Base-by-base conservation (phyloP, 1,140 invertebrate species). In the Drosophila pectinifera region DNA sequence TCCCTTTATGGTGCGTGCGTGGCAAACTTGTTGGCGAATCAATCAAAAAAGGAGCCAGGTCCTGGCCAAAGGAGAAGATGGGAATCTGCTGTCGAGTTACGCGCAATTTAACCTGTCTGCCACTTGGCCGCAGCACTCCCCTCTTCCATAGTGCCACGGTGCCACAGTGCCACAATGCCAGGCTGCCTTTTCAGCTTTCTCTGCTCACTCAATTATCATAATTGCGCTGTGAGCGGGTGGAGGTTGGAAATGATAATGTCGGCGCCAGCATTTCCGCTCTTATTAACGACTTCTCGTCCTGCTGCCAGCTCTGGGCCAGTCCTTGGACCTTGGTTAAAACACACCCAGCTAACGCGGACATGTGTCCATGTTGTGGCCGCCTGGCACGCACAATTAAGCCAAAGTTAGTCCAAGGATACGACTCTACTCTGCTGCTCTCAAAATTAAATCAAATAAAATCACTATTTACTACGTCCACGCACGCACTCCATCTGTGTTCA, bases 331-430 rank as follows among this genome's bases (percentile, higher is more conserved):
- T 65, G 64, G 72, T 22, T 58, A 46, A 46, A 78, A 78, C 80
- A 83, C 80, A 75, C 80, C 80, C 80, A 72, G n/a, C 26, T 2
- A 24, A 31, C 28, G 28, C 28, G 28, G 72, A 51, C 76, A 73
- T 85, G 68, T 75, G 59, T 38, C 69, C 70, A 56, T 64, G 70
- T 85, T 58, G 84, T 83, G 79, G 65, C 72, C 51, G 84, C 67
- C 70, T 89, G 83, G 89, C 84, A 88, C 84, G 84, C 83, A 88
- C 84, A 89, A 88, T 88, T 88, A 89, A 82, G 76, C 48, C 51
- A 55, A 55, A 69, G 49, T 45, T 48, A 48, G 68, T 39, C 58
- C 62, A 68, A 77, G 73, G 73, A 76, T 68, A 77, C 20, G 20
- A 38, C 34, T 26, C 24, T 39, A n/a, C 39, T 68, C 26, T 10